Conservation (phyloP, 2,113 vertebrate species). For the Tauraco erythrolophus region DNA sequence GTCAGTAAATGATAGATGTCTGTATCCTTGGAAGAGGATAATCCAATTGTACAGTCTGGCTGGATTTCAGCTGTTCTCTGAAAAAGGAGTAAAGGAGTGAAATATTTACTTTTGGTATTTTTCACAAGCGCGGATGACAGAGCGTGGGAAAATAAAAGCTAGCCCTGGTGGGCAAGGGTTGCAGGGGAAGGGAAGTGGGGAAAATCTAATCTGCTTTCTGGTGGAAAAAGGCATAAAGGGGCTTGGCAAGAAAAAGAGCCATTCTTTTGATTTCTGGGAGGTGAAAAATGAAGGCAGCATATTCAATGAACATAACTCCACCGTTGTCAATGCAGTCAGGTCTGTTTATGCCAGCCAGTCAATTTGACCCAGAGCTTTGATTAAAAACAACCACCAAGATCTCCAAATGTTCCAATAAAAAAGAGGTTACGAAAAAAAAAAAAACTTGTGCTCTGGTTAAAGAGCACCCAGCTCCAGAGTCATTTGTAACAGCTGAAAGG, state of each 20-base stretch:
- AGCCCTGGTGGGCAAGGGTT: background rate
- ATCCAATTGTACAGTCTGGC: constrained; percentile 32
- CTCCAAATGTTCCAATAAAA: constrained; percentile 48
- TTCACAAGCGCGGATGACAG: constrained; percentile 2
- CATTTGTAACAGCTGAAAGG: constrained; percentile 58
- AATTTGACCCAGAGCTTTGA: constrained; percentile 39
- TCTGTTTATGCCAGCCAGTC: constrained; percentile 39
- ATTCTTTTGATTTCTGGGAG: constrained; percentile 31
- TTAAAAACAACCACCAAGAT: constrained; percentile 18
- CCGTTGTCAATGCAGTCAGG: constrained; percentile 9
- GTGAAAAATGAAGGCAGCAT: constrained; percentile 38
- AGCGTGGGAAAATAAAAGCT: constrained; percentile 45
- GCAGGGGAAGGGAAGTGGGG: background rate
- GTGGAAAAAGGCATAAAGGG: background rate
- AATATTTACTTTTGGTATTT: constrained; percentile 47
- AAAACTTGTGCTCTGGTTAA: constrained; percentile 38
- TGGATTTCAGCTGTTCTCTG: constrained; percentile 8
- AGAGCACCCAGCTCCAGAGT: constrained; percentile 15
- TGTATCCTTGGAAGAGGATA: constrained; percentile 42
- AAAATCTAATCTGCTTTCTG: constrained; percentile 7
- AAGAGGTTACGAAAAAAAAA: constrained; percentile 7
- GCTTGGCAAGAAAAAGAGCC: constrained; percentile 25
- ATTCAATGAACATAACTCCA: constrained; percentile 38
- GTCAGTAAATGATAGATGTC: constrained; percentile 50
- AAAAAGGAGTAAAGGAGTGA: background rate